These are phyloP conservation scores for Danaus chrysippus DNA, from an alignment of 2,888 invertebrate genomes.

Conservation along the genomic window DNA sequence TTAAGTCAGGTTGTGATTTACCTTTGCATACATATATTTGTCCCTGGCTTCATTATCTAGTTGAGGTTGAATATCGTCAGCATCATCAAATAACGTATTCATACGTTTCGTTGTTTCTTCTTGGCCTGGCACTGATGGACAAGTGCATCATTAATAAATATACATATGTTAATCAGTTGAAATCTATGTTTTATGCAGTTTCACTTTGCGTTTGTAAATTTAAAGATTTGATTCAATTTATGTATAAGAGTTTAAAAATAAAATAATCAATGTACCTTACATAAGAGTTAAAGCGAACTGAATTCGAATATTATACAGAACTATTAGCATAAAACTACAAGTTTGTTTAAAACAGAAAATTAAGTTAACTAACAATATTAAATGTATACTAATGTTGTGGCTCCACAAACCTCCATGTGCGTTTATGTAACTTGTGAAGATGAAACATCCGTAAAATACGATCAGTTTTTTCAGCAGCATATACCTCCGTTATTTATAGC, in stretches of 20 bases:
- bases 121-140: conserved; percentile 35
- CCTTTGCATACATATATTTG: conserved; percentile 50
- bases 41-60: conserved; percentile 66
- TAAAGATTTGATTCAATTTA: no score
- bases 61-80: conserved; percentile 66
- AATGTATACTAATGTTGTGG: background rate
- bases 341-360: background rate
- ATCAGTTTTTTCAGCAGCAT: conserved; percentile 5
- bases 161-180: no score
- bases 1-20: conserved; percentile 34
- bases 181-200: no score
- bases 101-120: conserved; percentile 56
- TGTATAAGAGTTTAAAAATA: no score
- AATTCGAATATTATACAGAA: no score
- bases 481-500: conserved; percentile 3
- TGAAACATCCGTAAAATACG: conserved; percentile 7
- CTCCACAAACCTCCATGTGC: conserved; percentile 8
- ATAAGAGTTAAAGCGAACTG: no score
- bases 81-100: conserved; percentile 64
- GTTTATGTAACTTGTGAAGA: conserved; percentile 7
- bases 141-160: background rate
- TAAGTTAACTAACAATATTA: background rate
- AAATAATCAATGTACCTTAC: no score
- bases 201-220: no score
- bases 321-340: no score